phyloP scores from a whole-genome alignment of 2,888 invertebrate genomes.

The Lottia scabra region DNA sequence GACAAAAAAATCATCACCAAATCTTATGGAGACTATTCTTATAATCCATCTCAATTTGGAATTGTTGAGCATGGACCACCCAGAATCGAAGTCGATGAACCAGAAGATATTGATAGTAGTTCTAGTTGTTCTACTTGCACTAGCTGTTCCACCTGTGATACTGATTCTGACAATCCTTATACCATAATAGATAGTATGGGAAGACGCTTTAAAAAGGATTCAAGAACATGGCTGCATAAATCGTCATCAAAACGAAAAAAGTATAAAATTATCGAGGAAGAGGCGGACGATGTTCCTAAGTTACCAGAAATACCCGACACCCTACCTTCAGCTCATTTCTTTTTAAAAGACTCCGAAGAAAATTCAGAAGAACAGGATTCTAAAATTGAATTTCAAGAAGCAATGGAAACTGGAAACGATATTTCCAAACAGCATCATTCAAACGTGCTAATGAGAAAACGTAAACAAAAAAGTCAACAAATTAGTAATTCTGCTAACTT shows the following conservation, averaged over 20 bases:
- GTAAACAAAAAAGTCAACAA: background rate
- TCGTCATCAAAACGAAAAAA: background rate
- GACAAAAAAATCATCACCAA: background rate
- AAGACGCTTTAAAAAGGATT: slow-evolving; percentile 22
- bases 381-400: background rate
- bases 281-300: background rate
- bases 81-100: too few species aligned
- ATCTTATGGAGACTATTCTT: background rate
- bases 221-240: slow-evolving; percentile 26
- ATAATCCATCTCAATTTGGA: too few species aligned
- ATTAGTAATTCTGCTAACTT: background rate
- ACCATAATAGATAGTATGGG: slow-evolving; percentile 11
- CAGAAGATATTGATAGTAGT: too few species aligned
- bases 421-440: background rate
- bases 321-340: background rate
- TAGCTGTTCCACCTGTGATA: too few species aligned
- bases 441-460: background rate
- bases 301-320: background rate
- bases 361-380: background rate
- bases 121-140: too few species aligned
- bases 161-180: slow-evolving; percentile 4
- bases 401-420: background rate
- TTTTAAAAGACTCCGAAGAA: background rate
- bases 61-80: too few species aligned
- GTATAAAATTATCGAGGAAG: background rate